Evolutionary conservation across 2,888 invertebrate species (phyloP).

Genomic region (Kuschelorhynchus macadamiae): DNA sequence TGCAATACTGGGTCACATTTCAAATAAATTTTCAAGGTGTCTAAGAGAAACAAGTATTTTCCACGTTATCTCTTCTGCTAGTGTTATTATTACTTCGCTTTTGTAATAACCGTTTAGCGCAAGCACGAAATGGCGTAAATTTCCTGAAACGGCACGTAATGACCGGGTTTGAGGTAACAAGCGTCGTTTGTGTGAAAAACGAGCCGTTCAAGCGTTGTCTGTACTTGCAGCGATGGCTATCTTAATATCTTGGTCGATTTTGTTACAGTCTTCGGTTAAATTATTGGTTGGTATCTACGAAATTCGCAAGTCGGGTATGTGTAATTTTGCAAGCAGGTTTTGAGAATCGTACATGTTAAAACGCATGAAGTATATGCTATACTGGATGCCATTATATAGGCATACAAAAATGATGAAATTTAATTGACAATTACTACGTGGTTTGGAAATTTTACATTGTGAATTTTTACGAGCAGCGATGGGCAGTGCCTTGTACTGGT

Average conservation of each 20-base stretch:
- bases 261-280: background rate
- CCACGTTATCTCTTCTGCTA: background rate
- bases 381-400: no score
- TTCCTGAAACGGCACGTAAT: constrained; percentile 25
- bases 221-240: constrained; percentile 22
- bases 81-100: constrained; percentile 10
- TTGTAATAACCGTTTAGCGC: constrained; percentile 23
- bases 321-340: no score
- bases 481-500: no score
- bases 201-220: constrained; percentile 16
- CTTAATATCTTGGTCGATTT: constrained; percentile 27
- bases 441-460: no score
- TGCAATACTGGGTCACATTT: no score
- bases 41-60: background rate
- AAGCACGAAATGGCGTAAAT: constrained; percentile 29
- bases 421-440: no score
- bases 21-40: no score
- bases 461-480: no score
- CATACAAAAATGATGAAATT: no score
- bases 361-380: no score
- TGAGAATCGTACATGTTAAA: no score
- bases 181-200: constrained; percentile 31
- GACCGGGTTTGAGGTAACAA: constrained; percentile 29
- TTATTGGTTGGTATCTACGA: background rate
- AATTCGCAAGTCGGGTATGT: background rate